A percentile compares a stretch with the other conserved stretches of the same genome.
These are phyloP conservation scores for Esox masquinongy DNA, from an alignment of 2,797 vertebrate genomes.

Conservation along the genomic window DNA sequence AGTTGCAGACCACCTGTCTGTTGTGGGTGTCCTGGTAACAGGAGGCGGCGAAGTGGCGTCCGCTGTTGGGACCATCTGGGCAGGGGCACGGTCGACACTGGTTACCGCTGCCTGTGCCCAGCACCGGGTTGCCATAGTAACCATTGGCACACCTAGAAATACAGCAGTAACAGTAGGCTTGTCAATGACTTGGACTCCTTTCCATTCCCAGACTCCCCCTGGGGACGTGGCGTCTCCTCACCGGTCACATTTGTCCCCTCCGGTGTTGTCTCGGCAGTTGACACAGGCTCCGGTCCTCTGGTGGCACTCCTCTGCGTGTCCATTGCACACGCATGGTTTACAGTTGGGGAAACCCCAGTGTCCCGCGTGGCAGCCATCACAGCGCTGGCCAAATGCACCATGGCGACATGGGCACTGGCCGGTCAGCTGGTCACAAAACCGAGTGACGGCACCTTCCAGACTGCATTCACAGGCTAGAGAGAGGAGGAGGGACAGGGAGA, in stretches of 20 bases:
- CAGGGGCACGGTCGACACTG: constrained; percentile 94
- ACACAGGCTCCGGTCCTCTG: constrained; percentile 80
- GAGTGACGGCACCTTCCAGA: constrained; percentile 81
- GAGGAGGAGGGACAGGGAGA: not conserved
- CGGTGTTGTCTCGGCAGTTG: constrained; percentile 82
- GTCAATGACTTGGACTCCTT: constrained; percentile 3
- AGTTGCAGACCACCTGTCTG: constrained; percentile 88
- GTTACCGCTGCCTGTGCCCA: constrained; percentile 73
- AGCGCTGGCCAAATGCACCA: constrained; percentile 84
- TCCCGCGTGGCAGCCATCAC: constrained; percentile 85
- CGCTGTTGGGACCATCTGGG: constrained; percentile 86
- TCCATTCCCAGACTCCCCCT: not conserved
- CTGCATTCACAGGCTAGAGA: constrained; percentile 86
- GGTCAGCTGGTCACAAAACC: constrained; percentile 80
- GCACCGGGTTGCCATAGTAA: constrained; percentile 87
- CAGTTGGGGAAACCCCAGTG: constrained; percentile 95
- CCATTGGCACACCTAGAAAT: constrained; percentile 82
- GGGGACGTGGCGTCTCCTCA: constrained; percentile 41
- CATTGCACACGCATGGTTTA: constrained; percentile 86
- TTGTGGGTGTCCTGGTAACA: constrained; percentile 90
- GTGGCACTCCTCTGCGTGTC: constrained; percentile 83
- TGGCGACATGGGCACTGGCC: constrained; percentile 89
- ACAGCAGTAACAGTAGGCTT: constrained; percentile 14
- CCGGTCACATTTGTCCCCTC: constrained; percentile 88
- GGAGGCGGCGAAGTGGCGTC: constrained; percentile 87